A percentile compares a stretch with the other conserved stretches of the same genome.
These are phyloP conservation scores for Turritopsis dohrnii DNA, from an alignment of 30 jellyfish, hydroid and myxozoan genomes.

Conservation along the genomic window DNA sequence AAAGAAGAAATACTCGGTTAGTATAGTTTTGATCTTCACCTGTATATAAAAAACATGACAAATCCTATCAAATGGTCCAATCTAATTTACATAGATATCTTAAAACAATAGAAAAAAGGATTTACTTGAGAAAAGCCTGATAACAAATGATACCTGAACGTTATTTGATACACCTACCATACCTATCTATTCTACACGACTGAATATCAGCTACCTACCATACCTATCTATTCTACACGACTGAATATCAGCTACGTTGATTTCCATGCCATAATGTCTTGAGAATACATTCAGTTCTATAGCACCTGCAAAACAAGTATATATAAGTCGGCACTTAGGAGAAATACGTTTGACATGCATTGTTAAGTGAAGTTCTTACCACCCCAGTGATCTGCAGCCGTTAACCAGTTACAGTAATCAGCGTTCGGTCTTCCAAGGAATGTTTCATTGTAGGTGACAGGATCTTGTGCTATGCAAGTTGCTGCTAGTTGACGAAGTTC, in stretches of 20 bases:
- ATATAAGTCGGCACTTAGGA: background rate
- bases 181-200: conserved; percentile 73
- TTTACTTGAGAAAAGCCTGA: background rate
- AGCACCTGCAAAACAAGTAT: conserved; percentile 73
- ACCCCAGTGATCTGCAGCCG: conserved; percentile 74
- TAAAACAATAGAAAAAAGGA: background rate
- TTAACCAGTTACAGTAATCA: conserved; percentile 75
- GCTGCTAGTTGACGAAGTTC: conserved; percentile 71
- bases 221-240: conserved; percentile 75
- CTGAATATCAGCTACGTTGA: conserved; percentile 82
- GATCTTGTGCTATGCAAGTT: conserved; percentile 51
- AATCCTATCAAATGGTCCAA: no score
- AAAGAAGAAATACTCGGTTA: conserved; percentile 57
- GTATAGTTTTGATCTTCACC: conserved; percentile 64
- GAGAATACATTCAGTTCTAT: conserved; percentile 74
- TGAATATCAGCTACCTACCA: conserved; percentile 91
- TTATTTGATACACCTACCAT: conserved; percentile 47
- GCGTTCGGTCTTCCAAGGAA: conserved; percentile 58
- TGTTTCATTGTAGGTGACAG: conserved; percentile 58
- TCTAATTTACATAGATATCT: no score
- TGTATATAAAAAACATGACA: conserved; percentile 5
- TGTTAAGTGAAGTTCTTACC: conserved; percentile 29
- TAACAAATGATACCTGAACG: background rate
- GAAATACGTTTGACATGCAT: background rate
- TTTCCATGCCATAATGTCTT: conserved; percentile 50